phyloP scores from a whole-genome alignment of 2,797 vertebrate genomes.

The Acipenser oxyrinchus region DNA sequence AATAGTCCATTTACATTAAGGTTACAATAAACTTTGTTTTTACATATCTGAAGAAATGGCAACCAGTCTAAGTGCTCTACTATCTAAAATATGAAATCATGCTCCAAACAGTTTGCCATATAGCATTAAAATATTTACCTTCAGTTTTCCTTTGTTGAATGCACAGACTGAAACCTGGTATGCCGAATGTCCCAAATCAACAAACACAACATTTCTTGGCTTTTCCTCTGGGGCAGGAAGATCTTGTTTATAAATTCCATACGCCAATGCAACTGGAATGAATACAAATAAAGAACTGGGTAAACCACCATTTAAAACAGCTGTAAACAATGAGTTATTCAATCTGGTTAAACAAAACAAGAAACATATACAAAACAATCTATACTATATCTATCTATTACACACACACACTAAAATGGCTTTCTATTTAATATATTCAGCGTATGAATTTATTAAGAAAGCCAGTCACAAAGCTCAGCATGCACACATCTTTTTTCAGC shows the following conservation, averaged over 20 bases:
- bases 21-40: neutral
- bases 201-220: conserved; percentile 61
- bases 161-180: conserved; percentile 68
- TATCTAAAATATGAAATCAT: neutral
- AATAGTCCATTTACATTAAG: neutral
- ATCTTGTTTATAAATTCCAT: conserved; percentile 69
- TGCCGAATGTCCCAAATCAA: conserved; percentile 66
- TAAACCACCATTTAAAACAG: neutral
- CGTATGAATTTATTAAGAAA: too few relatives aligned
- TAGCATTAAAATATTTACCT: conserved; percentile 41
- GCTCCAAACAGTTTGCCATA: neutral
- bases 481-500: neutral
- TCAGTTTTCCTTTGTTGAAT: conserved; percentile 66
- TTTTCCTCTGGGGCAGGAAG: conserved; percentile 61
- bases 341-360: too few relatives aligned
- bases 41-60: neutral
- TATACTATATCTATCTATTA: too few relatives aligned
- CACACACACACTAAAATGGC: too few relatives aligned
- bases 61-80: too few relatives aligned
- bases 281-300: neutral
- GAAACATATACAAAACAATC: too few relatives aligned
- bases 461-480: too few relatives aligned
- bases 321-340: too few relatives aligned
- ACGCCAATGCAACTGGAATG: conserved; percentile 61
- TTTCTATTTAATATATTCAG: too few relatives aligned